A percentile compares a stretch with the other conserved stretches of the same genome.
Conservation (phyloP, 92 coral and sea anemone genomes). For the Zoanthus sociatus region DNA sequence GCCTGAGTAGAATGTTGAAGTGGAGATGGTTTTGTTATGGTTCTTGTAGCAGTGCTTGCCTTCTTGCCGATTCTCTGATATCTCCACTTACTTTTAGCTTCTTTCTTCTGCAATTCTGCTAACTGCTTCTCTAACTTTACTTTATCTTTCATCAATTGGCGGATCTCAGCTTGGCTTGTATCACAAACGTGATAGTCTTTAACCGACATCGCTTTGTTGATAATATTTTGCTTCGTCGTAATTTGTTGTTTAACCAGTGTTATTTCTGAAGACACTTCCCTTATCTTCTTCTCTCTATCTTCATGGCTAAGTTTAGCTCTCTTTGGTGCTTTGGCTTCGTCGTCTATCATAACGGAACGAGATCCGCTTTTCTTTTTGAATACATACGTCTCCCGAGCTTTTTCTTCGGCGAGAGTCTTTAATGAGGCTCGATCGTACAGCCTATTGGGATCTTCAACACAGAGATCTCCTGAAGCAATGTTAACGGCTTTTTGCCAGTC, state of each 20-base stretch:
- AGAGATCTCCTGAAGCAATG: conserved; percentile 40
- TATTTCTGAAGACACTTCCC: conserved; percentile 54
- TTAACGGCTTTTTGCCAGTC: conserved; percentile 71
- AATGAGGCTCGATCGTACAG: conserved; percentile 56
- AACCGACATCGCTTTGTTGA: conserved; percentile 36
- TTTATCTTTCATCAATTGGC: conserved; percentile 45
- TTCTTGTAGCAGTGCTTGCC: conserved; percentile 10
- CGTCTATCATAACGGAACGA: conserved; percentile 36
- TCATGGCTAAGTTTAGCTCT: conserved; percentile 54
- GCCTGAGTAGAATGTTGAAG: neutral
- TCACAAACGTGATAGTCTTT: conserved; percentile 50
- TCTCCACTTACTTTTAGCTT: conserved; percentile 59
- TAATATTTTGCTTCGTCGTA: conserved; percentile 51
- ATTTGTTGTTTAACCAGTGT: conserved; percentile 60
- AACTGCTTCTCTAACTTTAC: conserved; percentile 39
- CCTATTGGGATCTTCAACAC: conserved; percentile 53
- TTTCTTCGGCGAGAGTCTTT: conserved; percentile 58
- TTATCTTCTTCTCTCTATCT: conserved; percentile 60
- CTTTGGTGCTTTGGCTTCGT: conserved; percentile 40
- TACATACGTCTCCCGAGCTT: conserved; percentile 59
- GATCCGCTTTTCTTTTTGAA: conserved; percentile 62
- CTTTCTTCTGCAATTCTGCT: conserved; percentile 53
- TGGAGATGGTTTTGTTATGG: neutral
- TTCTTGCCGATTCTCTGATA: conserved; percentile 17
- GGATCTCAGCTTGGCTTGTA: conserved; percentile 56